Base-by-base conservation (phyloP, 1,140 invertebrate genomes). In the Holcopasites calliopsidis region DNA sequence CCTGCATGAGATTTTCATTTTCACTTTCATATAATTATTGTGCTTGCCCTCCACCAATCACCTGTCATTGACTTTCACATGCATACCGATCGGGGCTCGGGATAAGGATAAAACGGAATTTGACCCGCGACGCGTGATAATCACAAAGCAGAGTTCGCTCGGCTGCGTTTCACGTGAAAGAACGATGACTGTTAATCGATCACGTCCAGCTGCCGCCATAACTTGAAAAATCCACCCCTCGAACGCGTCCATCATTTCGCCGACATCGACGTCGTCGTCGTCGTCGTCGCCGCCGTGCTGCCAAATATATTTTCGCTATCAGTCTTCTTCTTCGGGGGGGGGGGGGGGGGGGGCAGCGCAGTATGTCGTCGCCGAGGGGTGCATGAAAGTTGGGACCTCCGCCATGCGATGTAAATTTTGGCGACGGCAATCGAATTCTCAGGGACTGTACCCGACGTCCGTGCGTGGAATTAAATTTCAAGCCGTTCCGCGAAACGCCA, bases 161-260 rank as follows among this genome's bases (percentile, higher is more conserved):
- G 26, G 47, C 33, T 54, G 7, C 40, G 44, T 61, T 80, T 73
- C 35, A 38, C 54, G 28, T 31, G 16, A 65, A 75, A 76, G 65
- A 8, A 33, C 38, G n/a, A n/a, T n/a, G 47, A 68, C 28, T 68
- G 55, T 62, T 47, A 76, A 83, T 83, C 81, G 80, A 83, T 83
- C 80, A 83, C 54, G 55, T 71, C 55, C 81, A 69, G 47, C 66
- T 79, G 80, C 68, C 71, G 76, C 71, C 71, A 64, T 76, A 72
- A 69, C 81, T 65, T 71, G 81, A 83, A 83, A 82, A 83, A 83
- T 82, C 76, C 57, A 58, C 35, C 26, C 33, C 44, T n/a, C 44
- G 26, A 38, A 54, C 23, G 47, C 16, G 28, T 55, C 47, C n/a
- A 26, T 61, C 74, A 31, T 55, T 52, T 18, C 35, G 3, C 35